Evolutionary conservation across 35 echinoderm and acorn worm genomes (phyloP).

Genomic region (Lytechinus variegatus): DNA sequence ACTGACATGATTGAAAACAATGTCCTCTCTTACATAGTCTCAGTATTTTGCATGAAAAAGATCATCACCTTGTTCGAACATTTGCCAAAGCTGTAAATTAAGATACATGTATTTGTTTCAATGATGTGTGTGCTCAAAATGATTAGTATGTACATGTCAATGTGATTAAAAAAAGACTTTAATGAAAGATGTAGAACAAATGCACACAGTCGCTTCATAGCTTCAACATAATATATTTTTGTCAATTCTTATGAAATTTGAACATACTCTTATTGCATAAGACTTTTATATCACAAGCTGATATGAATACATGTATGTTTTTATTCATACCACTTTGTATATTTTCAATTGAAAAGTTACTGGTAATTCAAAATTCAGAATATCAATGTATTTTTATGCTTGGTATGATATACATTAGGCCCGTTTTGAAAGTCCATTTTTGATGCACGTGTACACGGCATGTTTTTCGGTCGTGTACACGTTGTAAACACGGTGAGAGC

Average conservation of each 20-base stretch:
- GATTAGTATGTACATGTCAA: not conserved
- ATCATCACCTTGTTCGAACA: not conserved
- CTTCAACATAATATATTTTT: not conserved
- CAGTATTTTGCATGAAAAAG: not conserved
- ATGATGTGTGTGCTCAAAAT: not conserved
- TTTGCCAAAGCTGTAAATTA: not conserved
- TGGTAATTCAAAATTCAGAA: not conserved
- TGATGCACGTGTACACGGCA: no score
- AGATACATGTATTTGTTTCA: not conserved
- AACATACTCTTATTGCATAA: not conserved
- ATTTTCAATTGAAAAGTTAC: not conserved
- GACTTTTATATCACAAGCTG: not conserved
- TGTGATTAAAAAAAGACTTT: not conserved
- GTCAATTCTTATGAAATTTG: not conserved
- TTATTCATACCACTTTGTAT: not conserved
- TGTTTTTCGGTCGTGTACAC: no score
- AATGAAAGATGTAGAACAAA: not conserved
- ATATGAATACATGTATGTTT: not conserved
- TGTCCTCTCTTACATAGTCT: not conserved
- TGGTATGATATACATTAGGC: not conserved
- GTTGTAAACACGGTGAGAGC: no score
- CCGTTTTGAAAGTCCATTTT: not conserved
- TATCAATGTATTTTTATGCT: not conserved
- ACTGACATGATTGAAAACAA: no score
- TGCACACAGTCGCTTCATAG: not conserved